A percentile compares a stretch with the other conserved stretches of the same genome.
Conservation (phyloP, 2,113 vertebrate genomes). For the Seriola dumerili region DNA sequence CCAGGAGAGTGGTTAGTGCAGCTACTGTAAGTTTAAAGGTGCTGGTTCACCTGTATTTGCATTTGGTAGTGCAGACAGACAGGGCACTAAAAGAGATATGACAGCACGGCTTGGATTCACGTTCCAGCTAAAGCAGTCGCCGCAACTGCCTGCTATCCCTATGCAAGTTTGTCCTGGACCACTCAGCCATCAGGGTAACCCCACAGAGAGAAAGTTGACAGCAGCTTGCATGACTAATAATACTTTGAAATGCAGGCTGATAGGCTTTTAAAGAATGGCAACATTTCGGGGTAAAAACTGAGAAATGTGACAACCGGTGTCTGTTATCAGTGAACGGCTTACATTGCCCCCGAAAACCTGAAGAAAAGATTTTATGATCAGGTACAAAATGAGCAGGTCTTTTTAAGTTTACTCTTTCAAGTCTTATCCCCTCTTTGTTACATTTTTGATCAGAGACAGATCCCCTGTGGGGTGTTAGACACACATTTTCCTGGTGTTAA, state of each 20-base stretch:
- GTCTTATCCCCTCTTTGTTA: constrained; percentile 77
- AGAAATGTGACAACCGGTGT: constrained; percentile 22
- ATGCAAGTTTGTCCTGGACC: constrained; percentile 43
- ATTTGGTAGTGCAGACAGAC: constrained; percentile 22
- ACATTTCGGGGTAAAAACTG: constrained; percentile 19
- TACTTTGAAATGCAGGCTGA: constrained; percentile 55
- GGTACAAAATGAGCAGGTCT: constrained; percentile 67
- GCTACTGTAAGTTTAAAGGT: constrained; percentile 12
- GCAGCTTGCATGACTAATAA: constrained; percentile 48
- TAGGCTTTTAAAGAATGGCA: constrained; percentile 55
- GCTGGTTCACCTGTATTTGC: constrained; percentile 29
- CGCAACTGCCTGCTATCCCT: constrained; percentile 43
- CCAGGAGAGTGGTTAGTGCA: background rate
- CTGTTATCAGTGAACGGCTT: constrained; percentile 16
- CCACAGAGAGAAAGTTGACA: constrained; percentile 52
- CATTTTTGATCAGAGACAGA: constrained; percentile 79
- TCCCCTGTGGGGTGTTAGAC: constrained; percentile 57
- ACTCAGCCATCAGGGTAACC: constrained; percentile 46
- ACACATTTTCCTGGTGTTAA: constrained; percentile 67
- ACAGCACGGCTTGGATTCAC: constrained; percentile 57
- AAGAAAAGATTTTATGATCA: constrained; percentile 51
- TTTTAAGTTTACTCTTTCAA: constrained; percentile 78
- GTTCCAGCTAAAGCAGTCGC: constrained; percentile 28
- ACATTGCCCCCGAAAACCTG: constrained; percentile 24
- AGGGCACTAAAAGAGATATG: constrained; percentile 30